phyloP scores from a whole-genome alignment of 2,888 invertebrate species.

The Melinaea menophilus region DNA sequence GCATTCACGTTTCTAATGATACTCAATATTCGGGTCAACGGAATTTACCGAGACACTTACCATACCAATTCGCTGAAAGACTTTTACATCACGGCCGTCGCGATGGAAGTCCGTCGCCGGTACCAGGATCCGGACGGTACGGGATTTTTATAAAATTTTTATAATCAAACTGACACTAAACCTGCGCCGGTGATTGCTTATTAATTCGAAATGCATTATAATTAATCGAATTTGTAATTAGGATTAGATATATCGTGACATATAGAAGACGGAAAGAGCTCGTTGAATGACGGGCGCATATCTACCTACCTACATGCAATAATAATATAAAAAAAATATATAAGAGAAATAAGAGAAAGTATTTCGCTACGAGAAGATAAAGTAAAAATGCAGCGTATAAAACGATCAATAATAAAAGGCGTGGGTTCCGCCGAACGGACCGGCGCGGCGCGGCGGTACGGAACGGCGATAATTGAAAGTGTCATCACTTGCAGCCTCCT shows the following conservation, averaged over 20 bases:
- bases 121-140: constrained; percentile 71
- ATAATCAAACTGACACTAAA: constrained; percentile 46
- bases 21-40: constrained; percentile 65
- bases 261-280: constrained; percentile 60
- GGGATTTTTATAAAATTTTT: constrained; percentile 55
- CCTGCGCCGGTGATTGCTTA: constrained; percentile 48
- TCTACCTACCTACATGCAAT: constrained; percentile 37
- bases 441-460: constrained; percentile 32
- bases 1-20: constrained; percentile 72
- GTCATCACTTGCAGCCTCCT: constrained; percentile 63
- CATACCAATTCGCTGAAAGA: constrained; percentile 60
- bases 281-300: constrained; percentile 63
- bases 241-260: constrained; percentile 61
- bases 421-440: constrained; percentile 42
- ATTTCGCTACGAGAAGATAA: constrained; percentile 43
- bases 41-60: constrained; percentile 66
- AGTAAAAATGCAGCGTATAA: constrained; percentile 58
- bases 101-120: constrained; percentile 52
- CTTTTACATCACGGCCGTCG: constrained; percentile 68
- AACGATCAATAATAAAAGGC: constrained; percentile 54
- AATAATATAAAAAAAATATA: constrained; percentile 36
- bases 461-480: constrained; percentile 73
- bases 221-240: constrained; percentile 60
- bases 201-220: constrained; percentile 56
- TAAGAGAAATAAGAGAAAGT: constrained; percentile 68